Conservation (phyloP, 1,140 invertebrate genomes). For the Cataglyphis hispanica region DNA sequence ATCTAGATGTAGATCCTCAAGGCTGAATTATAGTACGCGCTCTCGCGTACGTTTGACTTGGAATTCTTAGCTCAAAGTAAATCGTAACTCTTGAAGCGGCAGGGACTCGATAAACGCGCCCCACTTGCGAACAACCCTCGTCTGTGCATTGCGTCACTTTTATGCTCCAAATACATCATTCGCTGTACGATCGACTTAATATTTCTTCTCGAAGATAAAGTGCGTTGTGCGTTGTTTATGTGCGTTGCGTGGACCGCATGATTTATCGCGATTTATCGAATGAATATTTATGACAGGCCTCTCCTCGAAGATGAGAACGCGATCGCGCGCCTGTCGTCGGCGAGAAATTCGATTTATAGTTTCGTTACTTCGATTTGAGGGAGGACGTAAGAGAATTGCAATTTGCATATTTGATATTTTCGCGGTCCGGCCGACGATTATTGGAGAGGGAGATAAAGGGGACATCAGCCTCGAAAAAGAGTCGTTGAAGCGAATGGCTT, state of each 20-base stretch:
- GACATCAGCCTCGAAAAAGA: conserved; percentile 51
- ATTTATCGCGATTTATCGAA: conserved; percentile 15
- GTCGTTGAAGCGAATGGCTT: conserved; percentile 6
- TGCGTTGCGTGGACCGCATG: not conserved
- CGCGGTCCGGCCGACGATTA: conserved; percentile 61
- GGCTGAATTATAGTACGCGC: conserved; percentile 11
- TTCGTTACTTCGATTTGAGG: conserved; percentile 70
- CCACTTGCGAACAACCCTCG: conserved; percentile 14
- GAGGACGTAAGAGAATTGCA: conserved; percentile 47
- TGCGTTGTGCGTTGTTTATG: no score
- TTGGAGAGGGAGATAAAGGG: conserved; percentile 24
- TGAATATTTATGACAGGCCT: conserved; percentile 76
- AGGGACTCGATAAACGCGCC: conserved; percentile 1
- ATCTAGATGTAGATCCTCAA: not conserved
- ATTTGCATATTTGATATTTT: conserved; percentile 77
- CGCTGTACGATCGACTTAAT: not conserved
- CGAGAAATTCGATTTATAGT: conserved; percentile 77
- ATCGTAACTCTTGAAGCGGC: conserved; percentile 16
- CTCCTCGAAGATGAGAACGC: conserved; percentile 41
- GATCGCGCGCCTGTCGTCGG: not conserved
- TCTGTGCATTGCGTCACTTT: not conserved
- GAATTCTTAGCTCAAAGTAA: conserved; percentile 30
- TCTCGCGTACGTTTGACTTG: conserved; percentile 4
- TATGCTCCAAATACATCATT: conserved; percentile 35
- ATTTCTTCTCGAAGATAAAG: not conserved